Evolutionary conservation across 2,113 vertebrate genomes (phyloP).

Genomic region (Malurus elegans): DNA sequence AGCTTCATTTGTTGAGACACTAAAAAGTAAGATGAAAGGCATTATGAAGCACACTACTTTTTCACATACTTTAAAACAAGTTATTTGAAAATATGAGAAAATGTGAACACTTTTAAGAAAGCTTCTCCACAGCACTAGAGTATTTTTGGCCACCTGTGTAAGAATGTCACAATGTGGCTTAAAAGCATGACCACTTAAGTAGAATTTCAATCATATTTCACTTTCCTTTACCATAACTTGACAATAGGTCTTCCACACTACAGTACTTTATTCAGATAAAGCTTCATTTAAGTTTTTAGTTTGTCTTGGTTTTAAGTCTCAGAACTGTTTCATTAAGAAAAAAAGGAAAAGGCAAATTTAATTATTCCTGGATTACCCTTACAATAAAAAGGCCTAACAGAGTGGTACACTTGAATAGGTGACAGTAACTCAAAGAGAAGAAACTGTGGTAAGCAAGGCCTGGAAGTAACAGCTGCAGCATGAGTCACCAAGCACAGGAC

Average conservation of each 20-base stretch:
- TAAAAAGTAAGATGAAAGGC: slow-evolving; percentile 63
- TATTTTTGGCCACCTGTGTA: not conserved
- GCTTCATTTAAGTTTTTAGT: not conserved
- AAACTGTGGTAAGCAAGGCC: not conserved
- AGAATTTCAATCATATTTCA: not conserved
- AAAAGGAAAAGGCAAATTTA: not conserved
- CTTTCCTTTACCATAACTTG: not conserved
- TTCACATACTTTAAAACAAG: not conserved
- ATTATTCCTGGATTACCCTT: not conserved
- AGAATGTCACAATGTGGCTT: not conserved
- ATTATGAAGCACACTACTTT: not conserved
- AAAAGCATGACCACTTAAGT: not conserved
- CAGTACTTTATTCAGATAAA: not conserved
- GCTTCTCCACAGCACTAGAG: not conserved
- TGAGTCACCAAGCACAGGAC: not conserved
- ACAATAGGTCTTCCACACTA: not conserved
- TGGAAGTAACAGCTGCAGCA: not conserved
- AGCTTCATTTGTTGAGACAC: slow-evolving; percentile 86
- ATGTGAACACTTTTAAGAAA: not conserved
- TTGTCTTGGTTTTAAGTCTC: not conserved
- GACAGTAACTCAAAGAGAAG: not conserved
- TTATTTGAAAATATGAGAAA: not conserved
- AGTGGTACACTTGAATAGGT: not conserved
- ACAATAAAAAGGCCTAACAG: not conserved
- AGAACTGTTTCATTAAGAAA: not conserved